These are phyloP conservation scores for Drosophila littoralis DNA, from an alignment of 1,140 invertebrate species.

Conservation along the genomic window DNA sequence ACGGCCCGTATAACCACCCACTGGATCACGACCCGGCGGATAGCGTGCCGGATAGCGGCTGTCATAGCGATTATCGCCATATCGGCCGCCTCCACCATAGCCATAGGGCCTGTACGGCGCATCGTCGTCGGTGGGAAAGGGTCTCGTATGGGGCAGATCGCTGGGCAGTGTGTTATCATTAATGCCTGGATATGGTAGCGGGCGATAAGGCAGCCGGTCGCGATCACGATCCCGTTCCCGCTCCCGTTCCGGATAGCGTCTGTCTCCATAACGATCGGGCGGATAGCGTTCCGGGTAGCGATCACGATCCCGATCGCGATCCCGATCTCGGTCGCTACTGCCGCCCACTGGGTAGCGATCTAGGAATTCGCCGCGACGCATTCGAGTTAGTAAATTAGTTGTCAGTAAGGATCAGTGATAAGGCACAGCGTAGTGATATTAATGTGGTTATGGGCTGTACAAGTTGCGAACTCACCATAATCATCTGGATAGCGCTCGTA, in stretches of 20 bases:
- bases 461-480: constrained; percentile 54
- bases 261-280: constrained; percentile 81
- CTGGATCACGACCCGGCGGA: constrained; percentile 67
- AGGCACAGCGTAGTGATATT: constrained; percentile 41
- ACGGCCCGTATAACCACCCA: constrained; percentile 73
- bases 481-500: constrained; percentile 77
- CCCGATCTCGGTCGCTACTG: constrained; percentile 26
- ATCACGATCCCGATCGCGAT: constrained; percentile 64
- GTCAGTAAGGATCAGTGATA: constrained; percentile 57
- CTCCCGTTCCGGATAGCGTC: constrained; percentile 71
- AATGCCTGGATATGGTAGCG: constrained; percentile 81
- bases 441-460: constrained; percentile 10
- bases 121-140: constrained; percentile 76
- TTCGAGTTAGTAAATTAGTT: constrained; percentile 71
- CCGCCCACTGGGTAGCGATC: constrained; percentile 83
- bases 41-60: constrained; percentile 76
- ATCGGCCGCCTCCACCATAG: constrained; percentile 54
- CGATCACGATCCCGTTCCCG: constrained; percentile 76
- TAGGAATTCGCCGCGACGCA: constrained; percentile 27
- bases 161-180: constrained; percentile 72
- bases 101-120: constrained; percentile 71
- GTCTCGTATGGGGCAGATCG: constrained; percentile 74
- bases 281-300: constrained; percentile 76
- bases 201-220: constrained; percentile 75
- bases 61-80: constrained; percentile 78